Evolutionary conservation across 2,888 invertebrate genomes (phyloP).

Genomic region (Ectemnius cavifrons): DNA sequence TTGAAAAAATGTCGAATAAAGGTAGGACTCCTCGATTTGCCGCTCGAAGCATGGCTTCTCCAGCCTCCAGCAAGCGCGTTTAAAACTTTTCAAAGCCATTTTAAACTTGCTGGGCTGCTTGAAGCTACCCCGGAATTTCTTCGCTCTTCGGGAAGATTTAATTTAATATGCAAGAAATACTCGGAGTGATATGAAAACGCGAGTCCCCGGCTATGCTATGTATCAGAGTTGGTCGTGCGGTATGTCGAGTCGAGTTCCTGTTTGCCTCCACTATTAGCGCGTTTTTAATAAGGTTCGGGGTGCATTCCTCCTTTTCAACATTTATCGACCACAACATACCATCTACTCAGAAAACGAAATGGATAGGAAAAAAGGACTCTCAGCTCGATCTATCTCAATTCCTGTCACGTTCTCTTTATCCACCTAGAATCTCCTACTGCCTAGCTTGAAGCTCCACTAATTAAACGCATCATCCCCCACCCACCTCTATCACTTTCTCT

Average conservation of each 20-base stretch:
- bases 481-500: too few relatives aligned
- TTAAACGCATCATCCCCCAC: too few relatives aligned
- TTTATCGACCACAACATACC: too few relatives aligned
- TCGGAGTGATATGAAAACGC: slow-evolving; percentile 12
- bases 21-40: slow-evolving; percentile 9
- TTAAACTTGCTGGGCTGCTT: slow-evolving; percentile 35
- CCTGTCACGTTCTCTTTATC: too few relatives aligned
- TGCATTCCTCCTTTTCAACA: too few relatives aligned
- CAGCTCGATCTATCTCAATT: too few relatives aligned
- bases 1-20: slow-evolving; percentile 14
- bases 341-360: too few relatives aligned
- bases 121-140: slow-evolving; percentile 18
- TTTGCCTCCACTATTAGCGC: too few relatives aligned
- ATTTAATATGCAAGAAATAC: slow-evolving; percentile 41
- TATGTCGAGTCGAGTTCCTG: not conserved
- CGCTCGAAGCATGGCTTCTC: slow-evolving; percentile 34
- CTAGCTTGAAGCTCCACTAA: too few relatives aligned
- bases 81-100: slow-evolving; percentile 47
- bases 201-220: not conserved
- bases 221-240: slow-evolving; percentile 3
- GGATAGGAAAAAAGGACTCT: too few relatives aligned
- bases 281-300: too few relatives aligned
- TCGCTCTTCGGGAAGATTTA: slow-evolving; percentile 13
- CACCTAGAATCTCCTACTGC: too few relatives aligned
- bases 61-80: not conserved